Evolutionary conservation across 2,888 invertebrate genomes (phyloP), one percentile per base, ranked within the genome.

Genomic region (Coenonympha glycerion): DNA sequence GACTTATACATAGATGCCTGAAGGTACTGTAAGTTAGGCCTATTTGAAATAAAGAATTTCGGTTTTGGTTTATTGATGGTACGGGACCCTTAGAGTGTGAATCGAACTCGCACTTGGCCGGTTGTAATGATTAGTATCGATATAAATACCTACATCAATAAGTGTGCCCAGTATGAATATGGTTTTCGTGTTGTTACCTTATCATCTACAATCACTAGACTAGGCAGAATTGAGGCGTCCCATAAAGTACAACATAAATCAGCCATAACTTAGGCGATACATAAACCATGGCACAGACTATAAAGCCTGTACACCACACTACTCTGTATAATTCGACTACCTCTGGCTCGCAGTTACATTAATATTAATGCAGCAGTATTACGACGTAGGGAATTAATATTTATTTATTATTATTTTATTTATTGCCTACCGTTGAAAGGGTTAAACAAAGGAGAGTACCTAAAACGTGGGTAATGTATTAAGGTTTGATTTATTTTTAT

Each of bases 281-380:
- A 53, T 47, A 49, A 36, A 46, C 46, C 18, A 26, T 13, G 16
- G 39, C 31, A 26, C 22, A 44, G 15, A 33, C n/a, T n/a, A n/a
- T n/a, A n/a, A n/a, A n/a, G n/a, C 18, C 41, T 19, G 46, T 16
- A 31, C 6, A 6, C 15, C 15, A 11, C 5, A 3, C 9, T 53
- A 54, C 42, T 52, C 40, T 41, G 54, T 52, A 52, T 57, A 61
- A 59, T 61, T 58, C 58, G 56, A 57, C 54, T 55, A 59, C 60
- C 59, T 60, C 55, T 31, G 49, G 49, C 33, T 28, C 45, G 59
- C 56, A 61, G 48, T 57, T 62, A 53, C 56, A 68, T 66, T 62
- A 66, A 66, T 66, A 66, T 68, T 65, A 61, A 68, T 66, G 58
- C 57, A 52, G 60, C 54, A 64, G 60, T 54, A 57, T 61, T 63